A percentile compares a stretch with the other conserved stretches of the same genome.
phyloP scores from a whole-genome alignment of 2,797 vertebrate genomes.

The Mycteria americana region DNA sequence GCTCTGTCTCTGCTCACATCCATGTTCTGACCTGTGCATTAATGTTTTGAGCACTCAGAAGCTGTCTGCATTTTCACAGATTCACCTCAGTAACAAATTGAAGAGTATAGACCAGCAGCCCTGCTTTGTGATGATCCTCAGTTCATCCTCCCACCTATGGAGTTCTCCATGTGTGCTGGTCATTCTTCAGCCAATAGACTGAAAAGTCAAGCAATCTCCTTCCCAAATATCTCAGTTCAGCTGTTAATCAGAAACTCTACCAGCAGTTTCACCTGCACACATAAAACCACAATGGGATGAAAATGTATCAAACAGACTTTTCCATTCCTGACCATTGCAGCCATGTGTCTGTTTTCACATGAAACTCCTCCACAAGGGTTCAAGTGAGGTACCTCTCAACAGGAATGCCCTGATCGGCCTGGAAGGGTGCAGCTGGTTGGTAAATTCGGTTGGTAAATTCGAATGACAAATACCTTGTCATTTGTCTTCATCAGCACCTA shows the following conservation, averaged over 20 bases:
- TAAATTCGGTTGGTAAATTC: background rate
- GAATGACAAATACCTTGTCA: constrained; percentile 80
- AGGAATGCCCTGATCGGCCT: background rate
- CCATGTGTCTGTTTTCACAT: background rate
- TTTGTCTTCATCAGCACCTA: constrained; percentile 75
- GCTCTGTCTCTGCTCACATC: background rate
- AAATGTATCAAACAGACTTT: background rate
- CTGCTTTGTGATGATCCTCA: background rate
- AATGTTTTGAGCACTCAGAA: background rate
- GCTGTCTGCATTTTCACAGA: background rate
- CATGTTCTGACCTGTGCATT: background rate
- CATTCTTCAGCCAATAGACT: constrained; percentile 72
- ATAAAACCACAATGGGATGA: background rate
- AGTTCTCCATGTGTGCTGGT: constrained; percentile 61
- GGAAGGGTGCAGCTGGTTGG: background rate
- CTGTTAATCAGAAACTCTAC: constrained; percentile 85
- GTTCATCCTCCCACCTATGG: constrained; percentile 45
- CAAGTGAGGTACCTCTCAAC: background rate
- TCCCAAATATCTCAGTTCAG: constrained; percentile 80
- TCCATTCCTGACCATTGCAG: background rate
- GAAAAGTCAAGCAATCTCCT: constrained; percentile 75
- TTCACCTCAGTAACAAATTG: background rate
- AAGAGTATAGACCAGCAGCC: background rate
- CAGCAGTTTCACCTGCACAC: constrained; percentile 77
- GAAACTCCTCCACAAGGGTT: background rate